Evolutionary conservation across 2,797 vertebrate genomes (phyloP).

Genomic region (Hippoglossus hippoglossus): DNA sequence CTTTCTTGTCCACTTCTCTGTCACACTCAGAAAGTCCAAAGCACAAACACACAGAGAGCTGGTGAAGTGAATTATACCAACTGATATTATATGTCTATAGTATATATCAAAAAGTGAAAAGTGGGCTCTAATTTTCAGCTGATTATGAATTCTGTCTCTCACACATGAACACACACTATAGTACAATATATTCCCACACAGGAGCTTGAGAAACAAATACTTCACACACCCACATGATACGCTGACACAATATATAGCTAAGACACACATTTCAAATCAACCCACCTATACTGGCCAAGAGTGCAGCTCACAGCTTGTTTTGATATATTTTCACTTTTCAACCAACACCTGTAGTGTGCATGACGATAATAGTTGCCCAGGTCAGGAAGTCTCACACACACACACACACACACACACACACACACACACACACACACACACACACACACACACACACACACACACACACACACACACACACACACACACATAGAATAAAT

Average conservation of each 20-base stretch:
- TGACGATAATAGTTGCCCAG: slow-evolving; percentile 25
- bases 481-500: not conserved
- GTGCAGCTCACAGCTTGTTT: slow-evolving; percentile 40
- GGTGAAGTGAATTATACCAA: slow-evolving; percentile 40
- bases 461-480: too few species aligned
- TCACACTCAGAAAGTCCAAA: slow-evolving; percentile 52
- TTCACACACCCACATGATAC: slow-evolving; percentile 51
- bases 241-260: slow-evolving; percentile 39
- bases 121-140: slow-evolving; percentile 32
- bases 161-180: slow-evolving; percentile 23
- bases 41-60: slow-evolving; percentile 30
- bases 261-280: slow-evolving; percentile 30
- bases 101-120: slow-evolving; percentile 11
- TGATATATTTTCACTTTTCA: slow-evolving; percentile 17
- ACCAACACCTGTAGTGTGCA: slow-evolving; percentile 36
- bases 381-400: slow-evolving; percentile 26
- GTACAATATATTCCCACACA: slow-evolving; percentile 48
- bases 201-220: slow-evolving; percentile 44
- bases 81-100: slow-evolving; percentile 24
- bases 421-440: not conserved
- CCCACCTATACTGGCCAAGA: slow-evolving; percentile 33
- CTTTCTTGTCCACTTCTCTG: slow-evolving; percentile 65
- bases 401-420: slow-evolving; percentile 12
- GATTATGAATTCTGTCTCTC: slow-evolving; percentile 47
- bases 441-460: too few species aligned